phyloP scores from a whole-genome alignment of 2,797 vertebrate species.

The Dallia pectoralis region DNA sequence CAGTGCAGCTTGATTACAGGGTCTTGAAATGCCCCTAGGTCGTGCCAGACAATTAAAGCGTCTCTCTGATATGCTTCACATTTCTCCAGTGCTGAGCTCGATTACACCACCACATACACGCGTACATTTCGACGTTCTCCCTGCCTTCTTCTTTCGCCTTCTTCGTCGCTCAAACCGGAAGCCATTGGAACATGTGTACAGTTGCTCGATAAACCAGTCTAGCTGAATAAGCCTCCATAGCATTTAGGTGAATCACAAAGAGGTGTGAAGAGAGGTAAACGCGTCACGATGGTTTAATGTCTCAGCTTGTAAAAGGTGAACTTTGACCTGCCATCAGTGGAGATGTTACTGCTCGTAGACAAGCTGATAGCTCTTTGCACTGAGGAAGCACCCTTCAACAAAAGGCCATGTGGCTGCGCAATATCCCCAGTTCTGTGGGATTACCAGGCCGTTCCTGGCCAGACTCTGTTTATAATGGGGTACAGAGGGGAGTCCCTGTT shows the following conservation, averaged over 20 bases:
- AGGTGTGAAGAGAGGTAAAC: neutral
- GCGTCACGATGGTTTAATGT: neutral
- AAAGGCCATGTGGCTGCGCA: slow-evolving; percentile 51
- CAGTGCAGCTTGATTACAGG: slow-evolving; percentile 57
- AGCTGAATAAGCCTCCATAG: slow-evolving; percentile 38
- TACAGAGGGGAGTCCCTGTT: slow-evolving; percentile 29
- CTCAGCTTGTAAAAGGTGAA: slow-evolving; percentile 38
- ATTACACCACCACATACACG: slow-evolving; percentile 39
- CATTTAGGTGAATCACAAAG: slow-evolving; percentile 19
- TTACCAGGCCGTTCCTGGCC: slow-evolving; percentile 45
- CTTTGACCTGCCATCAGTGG: slow-evolving; percentile 20
- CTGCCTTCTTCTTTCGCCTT: slow-evolving; percentile 27
- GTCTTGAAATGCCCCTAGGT: slow-evolving; percentile 52
- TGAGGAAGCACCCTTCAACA: slow-evolving; percentile 49
- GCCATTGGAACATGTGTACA: slow-evolving; percentile 41
- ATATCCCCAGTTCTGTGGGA: slow-evolving; percentile 52
- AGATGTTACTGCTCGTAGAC: slow-evolving; percentile 46
- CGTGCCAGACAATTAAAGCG: slow-evolving; percentile 47
- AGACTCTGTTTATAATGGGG: slow-evolving; percentile 35
- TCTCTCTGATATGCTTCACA: slow-evolving; percentile 45
- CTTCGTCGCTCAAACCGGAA: slow-evolving; percentile 51
- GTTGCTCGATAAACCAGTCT: slow-evolving; percentile 28
- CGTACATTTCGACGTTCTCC: slow-evolving; percentile 22
- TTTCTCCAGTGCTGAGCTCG: slow-evolving; percentile 35
- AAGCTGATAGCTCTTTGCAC: slow-evolving; percentile 46